Conservation (phyloP, 2,797 vertebrate species). For the Melanotaenia trifasciata region DNA sequence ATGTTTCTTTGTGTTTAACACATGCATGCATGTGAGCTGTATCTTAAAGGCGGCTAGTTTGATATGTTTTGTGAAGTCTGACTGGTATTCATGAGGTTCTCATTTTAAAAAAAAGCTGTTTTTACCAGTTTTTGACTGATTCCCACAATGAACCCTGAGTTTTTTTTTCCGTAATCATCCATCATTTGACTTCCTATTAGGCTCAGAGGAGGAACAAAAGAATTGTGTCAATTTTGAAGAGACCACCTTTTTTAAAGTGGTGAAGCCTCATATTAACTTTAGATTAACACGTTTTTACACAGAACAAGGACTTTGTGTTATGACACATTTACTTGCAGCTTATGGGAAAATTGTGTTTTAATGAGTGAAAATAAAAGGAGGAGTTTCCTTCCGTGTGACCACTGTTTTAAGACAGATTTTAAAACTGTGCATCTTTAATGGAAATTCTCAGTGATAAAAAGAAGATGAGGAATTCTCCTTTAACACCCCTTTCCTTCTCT, state of each 20-base stretch:
- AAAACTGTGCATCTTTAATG: not conserved
- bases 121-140: not conserved
- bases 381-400: not conserved
- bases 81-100: not conserved
- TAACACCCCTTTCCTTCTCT: constrained; percentile 1
- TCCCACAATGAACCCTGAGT: not conserved
- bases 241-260: not conserved
- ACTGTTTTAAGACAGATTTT: not conserved
- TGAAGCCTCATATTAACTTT: not conserved
- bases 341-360: not conserved
- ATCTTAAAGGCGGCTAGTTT: not conserved
- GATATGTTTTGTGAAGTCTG: not conserved
- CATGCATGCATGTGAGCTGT: not conserved
- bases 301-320: not conserved
- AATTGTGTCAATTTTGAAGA: not conserved
- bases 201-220: not conserved
- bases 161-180: not conserved
- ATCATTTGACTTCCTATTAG: not conserved
- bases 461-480: constrained; percentile 10
- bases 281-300: not conserved
- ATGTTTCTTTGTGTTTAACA: constrained; percentile 7
- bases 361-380: not conserved
- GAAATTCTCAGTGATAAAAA: not conserved
- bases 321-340: not conserved
- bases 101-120: not conserved